phyloP scores from a whole-genome alignment of 2,888 invertebrate genomes.

The Stenodera caucasica region DNA sequence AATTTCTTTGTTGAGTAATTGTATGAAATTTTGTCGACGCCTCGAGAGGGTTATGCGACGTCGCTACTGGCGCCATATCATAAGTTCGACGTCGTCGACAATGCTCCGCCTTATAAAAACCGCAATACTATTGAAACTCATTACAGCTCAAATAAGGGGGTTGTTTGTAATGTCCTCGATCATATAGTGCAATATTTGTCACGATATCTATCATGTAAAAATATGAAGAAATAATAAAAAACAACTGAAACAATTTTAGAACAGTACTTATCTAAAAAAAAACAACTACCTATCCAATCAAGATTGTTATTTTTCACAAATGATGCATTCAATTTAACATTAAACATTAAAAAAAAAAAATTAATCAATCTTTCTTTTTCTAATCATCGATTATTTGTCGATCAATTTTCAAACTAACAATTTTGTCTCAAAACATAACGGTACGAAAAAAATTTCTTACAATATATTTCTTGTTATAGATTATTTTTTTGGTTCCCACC shows the following conservation, averaged over 20 bases:
- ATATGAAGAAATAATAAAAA: no score
- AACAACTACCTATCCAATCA: background rate
- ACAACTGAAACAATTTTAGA: background rate
- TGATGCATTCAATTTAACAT: background rate
- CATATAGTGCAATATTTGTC: slow-evolving; percentile 16
- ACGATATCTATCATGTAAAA: slow-evolving; percentile 12
- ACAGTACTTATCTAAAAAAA: no score
- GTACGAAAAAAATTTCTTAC: background rate
- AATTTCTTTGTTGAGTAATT: background rate
- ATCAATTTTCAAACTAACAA: background rate
- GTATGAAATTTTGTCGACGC: slow-evolving; percentile 5
- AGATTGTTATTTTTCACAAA: background rate
- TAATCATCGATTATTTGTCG: background rate
- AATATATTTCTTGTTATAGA: slow-evolving; percentile 22
- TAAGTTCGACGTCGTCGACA: slow-evolving; percentile 25
- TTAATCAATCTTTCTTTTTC: no score
- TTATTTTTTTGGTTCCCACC: slow-evolving; percentile 28
- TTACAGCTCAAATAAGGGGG: slow-evolving; percentile 17
- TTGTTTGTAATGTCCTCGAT: slow-evolving; percentile 14
- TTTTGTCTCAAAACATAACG: background rate
- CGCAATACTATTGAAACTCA: slow-evolving; percentile 18
- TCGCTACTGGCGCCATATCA: slow-evolving; percentile 24
- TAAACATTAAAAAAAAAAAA: background rate
- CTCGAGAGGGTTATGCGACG: slow-evolving; percentile 10
- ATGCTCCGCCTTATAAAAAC: slow-evolving; percentile 25